Conservation (phyloP, 2,888 invertebrate genomes). For the Amphimallon solstitiale region DNA sequence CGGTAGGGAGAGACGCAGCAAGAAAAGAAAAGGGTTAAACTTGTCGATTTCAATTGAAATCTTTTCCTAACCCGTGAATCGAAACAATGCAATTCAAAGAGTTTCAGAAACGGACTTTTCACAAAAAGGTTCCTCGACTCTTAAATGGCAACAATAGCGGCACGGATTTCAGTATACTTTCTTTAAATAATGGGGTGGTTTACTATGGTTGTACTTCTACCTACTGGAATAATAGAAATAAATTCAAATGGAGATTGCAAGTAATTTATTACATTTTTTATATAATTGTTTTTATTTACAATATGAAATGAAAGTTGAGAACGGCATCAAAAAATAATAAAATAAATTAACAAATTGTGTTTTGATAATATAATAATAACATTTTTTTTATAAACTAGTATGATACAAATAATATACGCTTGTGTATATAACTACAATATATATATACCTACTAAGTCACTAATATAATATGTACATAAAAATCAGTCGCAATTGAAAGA, state of each 20-base stretch:
- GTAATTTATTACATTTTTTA: conserved; percentile 19
- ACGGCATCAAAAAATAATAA: conserved; percentile 10
- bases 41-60: conserved; percentile 26
- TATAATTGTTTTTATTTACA: conserved; percentile 18
- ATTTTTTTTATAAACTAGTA: conserved; percentile 31
- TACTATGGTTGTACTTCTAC: not conserved
- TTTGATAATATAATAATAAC: conserved; percentile 28
- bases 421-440: not conserved
- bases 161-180: conserved; percentile 1
- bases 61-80: conserved; percentile 15
- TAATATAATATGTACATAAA: conserved; percentile 40
- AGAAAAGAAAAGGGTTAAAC: conserved; percentile 16
- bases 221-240: not conserved
- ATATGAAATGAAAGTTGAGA: not conserved
- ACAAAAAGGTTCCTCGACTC: conserved; percentile 25
- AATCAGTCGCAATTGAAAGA: conserved; percentile 44
- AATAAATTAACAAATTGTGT: conserved; percentile 45
- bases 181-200: conserved; percentile 13
- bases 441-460: not conserved
- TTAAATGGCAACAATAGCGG: conserved; percentile 19
- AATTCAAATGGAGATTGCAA: not conserved
- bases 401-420: conserved; percentile 23
- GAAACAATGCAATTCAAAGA: conserved; percentile 25
- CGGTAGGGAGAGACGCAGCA: not conserved
- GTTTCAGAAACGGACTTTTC: conserved; percentile 22